Evolutionary conservation across 2,113 vertebrate genomes (phyloP), one percentile per base, ranked within the genome.

Genomic region (Galemys pyrenaicus): DNA sequence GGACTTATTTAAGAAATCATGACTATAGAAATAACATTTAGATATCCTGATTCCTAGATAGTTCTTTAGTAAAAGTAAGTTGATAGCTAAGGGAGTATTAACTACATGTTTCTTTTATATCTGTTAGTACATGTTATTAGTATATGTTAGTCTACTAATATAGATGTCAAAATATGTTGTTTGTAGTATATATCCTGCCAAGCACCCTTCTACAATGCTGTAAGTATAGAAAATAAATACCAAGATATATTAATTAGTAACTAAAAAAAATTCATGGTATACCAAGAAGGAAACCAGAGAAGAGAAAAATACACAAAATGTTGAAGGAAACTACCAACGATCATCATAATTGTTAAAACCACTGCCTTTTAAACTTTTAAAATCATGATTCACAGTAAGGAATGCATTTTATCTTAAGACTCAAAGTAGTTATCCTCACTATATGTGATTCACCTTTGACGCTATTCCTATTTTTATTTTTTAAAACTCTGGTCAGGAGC

Each of bases 21-120:
- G 86, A 37, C 26, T 46, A 46, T 19, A 77, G 46, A 84, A 86
- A 46, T 78, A 85, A 80, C 64, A 44, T 51, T 80, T 88, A 85
- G 19, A 85, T n/a, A 5, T 87, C 41, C 60, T 85, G 78, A 67
- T 15, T 92, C 51, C 54, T 71, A 39, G 10, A 67, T 54, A 39
- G 26, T 65, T 41, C 68, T 94, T 82, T 89, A 89, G 79, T 85
- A 83, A 92, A 94, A 82, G 75, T 85, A 86, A 81, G 9, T 32
- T 44, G 41, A 75, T 77, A 84, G 80, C 58, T 77, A 51, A 51
- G 74, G 79, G 39, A 58, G 17, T 16, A 75, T 71, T n/a, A 49
- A 49, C 16, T 19, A 35, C 35, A 39, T 62, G 22, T 30, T 81
- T 35, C 39, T 95, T 89, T 32, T 3, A 67, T 68, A 30, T 77